Percentiles rank a stretch among this genome's conserved stretches.
Evolutionary conservation across 2,888 invertebrate genomes (phyloP).

Genomic region (Athalia cordata): DNA sequence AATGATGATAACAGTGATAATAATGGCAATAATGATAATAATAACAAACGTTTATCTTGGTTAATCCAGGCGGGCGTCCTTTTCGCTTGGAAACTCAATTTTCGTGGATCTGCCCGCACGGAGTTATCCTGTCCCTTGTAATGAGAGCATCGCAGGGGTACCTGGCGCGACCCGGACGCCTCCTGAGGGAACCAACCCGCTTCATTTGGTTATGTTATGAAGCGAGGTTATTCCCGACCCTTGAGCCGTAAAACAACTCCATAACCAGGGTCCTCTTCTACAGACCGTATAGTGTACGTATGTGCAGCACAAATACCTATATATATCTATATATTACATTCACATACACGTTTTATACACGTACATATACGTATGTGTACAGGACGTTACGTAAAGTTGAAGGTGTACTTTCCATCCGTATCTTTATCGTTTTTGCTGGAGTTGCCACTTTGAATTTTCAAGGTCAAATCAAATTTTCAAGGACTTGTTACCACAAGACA

Average conservation of each 20-base stretch:
- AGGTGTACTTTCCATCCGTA: too few species aligned
- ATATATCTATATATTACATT: neutral
- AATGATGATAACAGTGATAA: neutral
- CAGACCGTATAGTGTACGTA: constrained; percentile 1
- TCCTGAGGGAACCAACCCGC: constrained; percentile 43
- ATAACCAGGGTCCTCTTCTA: constrained; percentile 35
- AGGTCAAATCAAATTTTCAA: too few species aligned
- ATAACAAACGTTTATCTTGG: constrained; percentile 37
- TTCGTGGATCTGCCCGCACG: constrained; percentile 36
- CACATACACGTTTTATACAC: neutral
- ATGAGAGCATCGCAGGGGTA: constrained; percentile 41
- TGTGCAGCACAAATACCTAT: neutral
- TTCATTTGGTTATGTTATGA: constrained; percentile 48
- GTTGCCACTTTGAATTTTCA: too few species aligned
- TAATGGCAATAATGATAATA: constrained; percentile 15
- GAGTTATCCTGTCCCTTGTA: constrained; percentile 46
- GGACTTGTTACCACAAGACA: too few species aligned
- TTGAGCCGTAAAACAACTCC: constrained; percentile 46
- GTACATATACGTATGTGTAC: neutral
- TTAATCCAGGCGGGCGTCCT: constrained; percentile 37
- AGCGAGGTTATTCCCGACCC: constrained; percentile 46
- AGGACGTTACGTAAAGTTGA: too few species aligned
- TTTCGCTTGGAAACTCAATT: constrained; percentile 42
- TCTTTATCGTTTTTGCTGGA: too few species aligned
- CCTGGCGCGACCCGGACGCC: constrained; percentile 45